Evolutionary conservation across 1,140 invertebrate species (phyloP), one percentile per base, ranked within the genome.

Genomic region (Mesaphorura yosii): DNA sequence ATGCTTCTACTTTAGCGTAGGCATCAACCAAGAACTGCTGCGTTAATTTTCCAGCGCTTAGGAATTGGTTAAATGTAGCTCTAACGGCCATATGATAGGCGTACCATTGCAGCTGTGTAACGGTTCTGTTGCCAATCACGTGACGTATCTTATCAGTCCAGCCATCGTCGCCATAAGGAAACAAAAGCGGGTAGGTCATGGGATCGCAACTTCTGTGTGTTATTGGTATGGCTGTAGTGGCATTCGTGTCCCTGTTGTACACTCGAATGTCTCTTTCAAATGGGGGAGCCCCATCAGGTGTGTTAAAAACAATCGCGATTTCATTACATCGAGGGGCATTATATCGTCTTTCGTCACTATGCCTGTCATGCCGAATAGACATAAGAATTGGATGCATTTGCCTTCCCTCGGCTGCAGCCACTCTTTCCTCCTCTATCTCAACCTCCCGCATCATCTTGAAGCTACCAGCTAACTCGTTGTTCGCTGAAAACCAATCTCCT

Each of bases 111-210:
- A 67, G 67, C n/a, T 66, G 55, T 49, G 60, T 66, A 34, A 71
- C 62, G 59, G 67, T 70, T 42, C 6, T 19, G 17, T 6, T 22
- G 23, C 23, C 23, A 19, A 37, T 12, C 12, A 37, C 17, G 34
- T 17, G 34, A 17, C 23, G n/a, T 20, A 25, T 4, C 3, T 53
- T 19, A 6, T 17, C 27, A 2, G 66, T 48, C 64, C 70, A 72
- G 60, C 66, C 67, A 64, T 69, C 65, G 59, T 73, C 62, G 52
- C 66, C 68, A 59, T 66, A 53, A 59, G 68, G 70, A 65, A 72
- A 72, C 28, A 73, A 67, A 22, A 73, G 53, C 42, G 70, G 67
- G 64, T 73, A 74, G 65, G 69, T 65, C 19, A 72, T 60, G 28
- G 68, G 60, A 60, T 73, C 69, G 62, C 68, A 69, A 44, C 64